phyloP scores from a whole-genome alignment of 2,113 vertebrate species.

The Dryoscopus gambensis region DNA sequence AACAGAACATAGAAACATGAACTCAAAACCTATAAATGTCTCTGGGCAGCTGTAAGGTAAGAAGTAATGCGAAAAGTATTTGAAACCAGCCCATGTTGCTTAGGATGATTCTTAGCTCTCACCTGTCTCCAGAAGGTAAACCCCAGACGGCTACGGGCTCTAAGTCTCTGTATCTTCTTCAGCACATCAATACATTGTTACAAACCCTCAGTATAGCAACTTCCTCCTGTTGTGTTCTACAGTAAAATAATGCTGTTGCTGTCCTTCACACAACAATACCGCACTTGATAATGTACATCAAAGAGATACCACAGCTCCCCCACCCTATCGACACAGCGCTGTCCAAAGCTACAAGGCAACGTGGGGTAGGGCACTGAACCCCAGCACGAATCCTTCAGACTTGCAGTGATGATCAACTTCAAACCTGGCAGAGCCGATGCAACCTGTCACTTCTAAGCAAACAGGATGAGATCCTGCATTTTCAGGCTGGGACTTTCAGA shows the following conservation, averaged over 20 bases:
- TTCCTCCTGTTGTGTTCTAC: background rate
- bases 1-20: constrained; percentile 16
- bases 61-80: constrained; percentile 5
- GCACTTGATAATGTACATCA: background rate
- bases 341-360: background rate
- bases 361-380: background rate
- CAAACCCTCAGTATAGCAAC: background rate
- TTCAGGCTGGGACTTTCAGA: background rate
- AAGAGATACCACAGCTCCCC: rapidly evolving
- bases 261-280: background rate
- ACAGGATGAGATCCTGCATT: background rate
- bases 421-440: background rate
- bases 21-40: constrained; percentile 1
- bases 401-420: background rate
- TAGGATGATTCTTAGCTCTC: background rate
- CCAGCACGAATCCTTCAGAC: background rate
- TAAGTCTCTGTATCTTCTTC: background rate
- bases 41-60: background rate
- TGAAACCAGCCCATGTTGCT: background rate
- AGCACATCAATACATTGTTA: background rate
- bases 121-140: background rate
- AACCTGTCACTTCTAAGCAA: background rate
- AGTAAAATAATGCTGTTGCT: background rate
- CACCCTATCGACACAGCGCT: background rate
- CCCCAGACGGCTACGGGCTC: background rate